These are phyloP conservation scores for Lissonota sp. DNA, from an alignment of 2,888 invertebrate genomes.

Conservation along the genomic window DNA sequence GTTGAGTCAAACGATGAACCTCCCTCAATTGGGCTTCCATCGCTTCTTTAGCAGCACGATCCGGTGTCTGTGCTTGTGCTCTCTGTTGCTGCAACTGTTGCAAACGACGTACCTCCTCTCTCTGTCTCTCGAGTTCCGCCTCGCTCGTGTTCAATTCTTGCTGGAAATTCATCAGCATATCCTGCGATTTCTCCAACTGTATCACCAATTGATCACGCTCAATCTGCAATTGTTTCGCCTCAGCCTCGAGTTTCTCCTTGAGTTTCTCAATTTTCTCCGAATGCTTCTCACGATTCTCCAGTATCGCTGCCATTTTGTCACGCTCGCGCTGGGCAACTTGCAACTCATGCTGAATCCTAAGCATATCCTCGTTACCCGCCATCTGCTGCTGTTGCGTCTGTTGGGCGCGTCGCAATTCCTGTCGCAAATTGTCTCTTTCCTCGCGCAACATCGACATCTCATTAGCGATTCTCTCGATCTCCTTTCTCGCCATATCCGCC, in stretches of 20 bases:
- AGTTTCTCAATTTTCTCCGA: conserved; percentile 94
- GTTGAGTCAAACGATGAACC: conserved; percentile 89
- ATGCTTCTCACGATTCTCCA: conserved; percentile 92
- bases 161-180: conserved; percentile 96
- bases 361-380: conserved; percentile 89
- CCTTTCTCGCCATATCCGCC: conserved; percentile 92
- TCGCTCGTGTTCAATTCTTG: conserved; percentile 94
- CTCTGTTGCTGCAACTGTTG: conserved; percentile 85
- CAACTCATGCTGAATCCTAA: conserved; percentile 90
- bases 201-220: conserved; percentile 95
- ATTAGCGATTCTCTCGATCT: conserved; percentile 93
- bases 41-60: conserved; percentile 89
- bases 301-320: conserved; percentile 91
- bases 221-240: conserved; percentile 93
- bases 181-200: conserved; percentile 96
- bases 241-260: conserved; percentile 92
- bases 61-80: conserved; percentile 89
- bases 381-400: conserved; percentile 87
- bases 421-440: conserved; percentile 90
- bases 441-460: conserved; percentile 93
- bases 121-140: conserved; percentile 91
- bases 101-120: conserved; percentile 91
- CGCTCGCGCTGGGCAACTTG: conserved; percentile 89
- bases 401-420: conserved; percentile 87
- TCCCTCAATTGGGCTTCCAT: conserved; percentile 90